phyloP scores from a whole-genome alignment of 2,113 vertebrate genomes.

The Ptilorrhoa leucosticta region DNA sequence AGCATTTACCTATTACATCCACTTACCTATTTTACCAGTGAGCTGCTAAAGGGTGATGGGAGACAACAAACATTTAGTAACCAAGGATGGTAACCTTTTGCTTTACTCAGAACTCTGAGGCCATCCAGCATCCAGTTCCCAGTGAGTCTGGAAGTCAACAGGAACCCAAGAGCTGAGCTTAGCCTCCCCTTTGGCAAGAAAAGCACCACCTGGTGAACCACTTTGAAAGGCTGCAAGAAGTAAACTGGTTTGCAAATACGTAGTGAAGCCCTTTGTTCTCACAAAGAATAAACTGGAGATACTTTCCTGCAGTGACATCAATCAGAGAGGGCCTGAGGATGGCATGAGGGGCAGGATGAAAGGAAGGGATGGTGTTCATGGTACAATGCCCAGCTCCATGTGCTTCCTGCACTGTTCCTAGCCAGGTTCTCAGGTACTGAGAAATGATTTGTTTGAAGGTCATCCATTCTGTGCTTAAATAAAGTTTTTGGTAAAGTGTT shows the following conservation, averaged over 20 bases:
- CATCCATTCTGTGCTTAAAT: background rate
- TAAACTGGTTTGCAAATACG: background rate
- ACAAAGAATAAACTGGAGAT: background rate
- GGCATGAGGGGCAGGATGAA: background rate
- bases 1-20: background rate
- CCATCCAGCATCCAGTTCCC: background rate
- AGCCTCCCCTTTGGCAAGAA: background rate
- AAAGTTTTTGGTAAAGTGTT: background rate
- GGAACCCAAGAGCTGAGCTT: background rate
- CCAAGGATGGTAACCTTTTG: background rate
- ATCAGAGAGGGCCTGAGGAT: background rate
- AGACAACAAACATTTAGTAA: background rate
- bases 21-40: background rate
- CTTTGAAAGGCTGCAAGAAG: background rate
- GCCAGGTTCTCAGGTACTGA: background rate
- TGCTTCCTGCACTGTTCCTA: background rate
- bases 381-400: background rate
- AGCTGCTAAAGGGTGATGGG: background rate
- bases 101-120: background rate
- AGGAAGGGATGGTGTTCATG: background rate
- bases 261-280: background rate
- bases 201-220: background rate
- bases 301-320: background rate
- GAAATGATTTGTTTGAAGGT: background rate
- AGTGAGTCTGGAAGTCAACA: conserved; percentile 1